Conservation (phyloP, 2,888 invertebrate genomes). For the Chalcis sispes region DNA sequence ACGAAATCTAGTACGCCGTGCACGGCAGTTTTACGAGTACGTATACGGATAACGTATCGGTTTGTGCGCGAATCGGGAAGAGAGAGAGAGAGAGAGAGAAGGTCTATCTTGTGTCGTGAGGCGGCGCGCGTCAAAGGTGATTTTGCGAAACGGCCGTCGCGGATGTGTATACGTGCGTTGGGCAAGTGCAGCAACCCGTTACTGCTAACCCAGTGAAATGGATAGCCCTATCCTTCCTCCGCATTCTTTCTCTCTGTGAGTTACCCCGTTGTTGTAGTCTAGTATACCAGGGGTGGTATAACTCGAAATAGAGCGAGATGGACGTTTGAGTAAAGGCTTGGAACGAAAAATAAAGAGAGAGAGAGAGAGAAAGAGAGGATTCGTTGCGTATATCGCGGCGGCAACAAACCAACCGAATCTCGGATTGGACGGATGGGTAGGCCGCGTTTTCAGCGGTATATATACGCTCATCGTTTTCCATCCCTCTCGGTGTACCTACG, state of each 20-base stretch:
- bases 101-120: no score
- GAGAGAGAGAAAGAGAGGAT: conserved; percentile 41
- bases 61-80: background rate
- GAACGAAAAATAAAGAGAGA: conserved; percentile 61
- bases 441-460: conserved; percentile 61
- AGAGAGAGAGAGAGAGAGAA: background rate
- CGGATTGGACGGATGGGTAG: conserved; percentile 71
- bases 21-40: conserved; percentile 49
- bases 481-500: no score
- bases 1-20: no score
- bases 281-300: no score
- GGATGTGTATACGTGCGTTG: conserved; percentile 49
- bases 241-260: no score
- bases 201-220: conserved; percentile 73
- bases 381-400: conserved; percentile 68
- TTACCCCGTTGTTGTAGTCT: no score
- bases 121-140: conserved; percentile 38
- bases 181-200: conserved; percentile 60
- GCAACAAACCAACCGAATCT: conserved; percentile 73
- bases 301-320: no score
- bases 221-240: conserved; percentile 64
- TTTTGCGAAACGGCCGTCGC: conserved; percentile 33
- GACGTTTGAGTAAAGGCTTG: conserved; percentile 37
- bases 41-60: conserved; percentile 46
- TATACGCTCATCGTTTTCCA: no score